Evolutionary conservation across 2,888 invertebrate species (phyloP), one percentile per base, ranked within the genome.

Genomic region (Cecidostiba fungosa): DNA sequence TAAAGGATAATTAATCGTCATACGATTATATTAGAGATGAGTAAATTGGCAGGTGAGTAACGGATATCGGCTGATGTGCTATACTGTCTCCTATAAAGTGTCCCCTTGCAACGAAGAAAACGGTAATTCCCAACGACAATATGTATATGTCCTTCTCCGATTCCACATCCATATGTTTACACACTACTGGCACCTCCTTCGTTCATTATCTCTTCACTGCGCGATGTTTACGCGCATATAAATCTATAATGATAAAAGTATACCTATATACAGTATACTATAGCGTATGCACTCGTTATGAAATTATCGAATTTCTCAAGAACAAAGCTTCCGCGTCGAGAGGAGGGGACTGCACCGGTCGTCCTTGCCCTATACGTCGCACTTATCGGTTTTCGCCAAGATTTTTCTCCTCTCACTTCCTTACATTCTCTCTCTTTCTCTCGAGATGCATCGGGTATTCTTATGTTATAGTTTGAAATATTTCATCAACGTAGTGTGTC

Each of bases 341-440:
- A 1, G 8, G 29, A 0, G 66, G 26, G n/a, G 16, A 66, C n/a
- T n/a, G n/a, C 66, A 23, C 66, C 26, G 10, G 66, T 66, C 26
- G 26, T 66, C 66, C 66, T 66, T 66, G 66, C 26, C 29, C 66
- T 23, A 8, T 8, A 14, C 66, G 66, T 29, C 66, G 8, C n/a
- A n/a, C 66, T 66, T 66, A 26, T 29, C 66, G 66, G 66, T 66
- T 12, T 26, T 66, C 26, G 26, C 29, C 3, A 23, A 23, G 8
- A 66, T 26, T 29, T 62, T 26, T 62, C 62, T 62, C 54, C 54
- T 54, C 54, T 54, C 54, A 54, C 54, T 54, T 54, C 54, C 54
- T 50, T 19, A 12, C 10, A 12, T 1, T 16, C 3, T 19, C n/a
- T n/a, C n/a, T 16, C 47, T 5, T 10, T 54, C 54, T 16, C 54